Evolutionary conservation across 23 tunicate genomes (phyloP).

Genomic region (Styela plicata): DNA sequence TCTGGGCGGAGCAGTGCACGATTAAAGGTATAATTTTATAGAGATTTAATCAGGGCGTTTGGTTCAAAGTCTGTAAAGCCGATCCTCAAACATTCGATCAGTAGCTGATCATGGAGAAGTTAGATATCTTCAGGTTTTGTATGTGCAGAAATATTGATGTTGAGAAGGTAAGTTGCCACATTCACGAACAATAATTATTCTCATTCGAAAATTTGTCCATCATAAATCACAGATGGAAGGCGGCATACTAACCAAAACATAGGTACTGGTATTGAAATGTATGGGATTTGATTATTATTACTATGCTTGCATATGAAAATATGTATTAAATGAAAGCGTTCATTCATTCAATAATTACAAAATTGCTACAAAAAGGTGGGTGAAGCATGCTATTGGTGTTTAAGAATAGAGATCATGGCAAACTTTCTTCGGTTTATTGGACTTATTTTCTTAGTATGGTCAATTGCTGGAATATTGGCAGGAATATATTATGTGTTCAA

Average conservation of each 20-base stretch:
- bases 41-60: not conserved
- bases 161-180: not conserved
- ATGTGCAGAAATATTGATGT: not conserved
- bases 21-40: not conserved
- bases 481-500: slow-evolving; percentile 64
- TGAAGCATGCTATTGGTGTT: too few species aligned
- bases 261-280: too few species aligned
- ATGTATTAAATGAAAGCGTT: too few species aligned
- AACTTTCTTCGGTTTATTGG: slow-evolving; percentile 64
- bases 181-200: too few species aligned
- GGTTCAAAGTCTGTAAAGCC: not conserved
- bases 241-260: too few species aligned
- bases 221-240: too few species aligned
- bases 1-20: not conserved
- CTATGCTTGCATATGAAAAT: too few species aligned
- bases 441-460: slow-evolving; percentile 74
- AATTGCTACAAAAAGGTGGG: too few species aligned
- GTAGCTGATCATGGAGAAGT: not conserved
- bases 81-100: not conserved
- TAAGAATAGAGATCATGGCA: slow-evolving; percentile 39
- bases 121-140: not conserved
- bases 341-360: too few species aligned
- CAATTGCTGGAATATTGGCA: slow-evolving; percentile 69
- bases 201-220: too few species aligned
- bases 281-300: too few species aligned